Base-by-base conservation (phyloP, 2,113 vertebrate genomes). In the Gymnobelideus leadbeateri region DNA sequence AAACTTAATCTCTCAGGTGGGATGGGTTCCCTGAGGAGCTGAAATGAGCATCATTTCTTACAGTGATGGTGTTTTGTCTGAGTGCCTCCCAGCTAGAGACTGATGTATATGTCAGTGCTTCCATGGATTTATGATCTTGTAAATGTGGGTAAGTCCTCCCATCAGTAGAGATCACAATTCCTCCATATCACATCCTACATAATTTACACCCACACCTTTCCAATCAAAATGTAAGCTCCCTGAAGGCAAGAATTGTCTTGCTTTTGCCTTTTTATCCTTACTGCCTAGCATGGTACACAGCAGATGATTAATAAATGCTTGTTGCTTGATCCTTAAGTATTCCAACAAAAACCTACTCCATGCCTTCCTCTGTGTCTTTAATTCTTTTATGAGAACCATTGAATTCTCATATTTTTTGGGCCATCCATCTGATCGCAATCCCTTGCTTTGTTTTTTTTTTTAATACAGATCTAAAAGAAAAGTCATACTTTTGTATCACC, bases 1-100 rank as follows among this genome's bases (percentile, higher is more conserved):
- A 90, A 26, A 92, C 61, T 77, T 51, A 91, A 43, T 10, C 52
- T 92, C 61, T 53, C 50, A 89, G 51, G 55, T 94, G 68, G 16
- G n/a, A 19, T 43, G 49, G 93, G 23, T 91, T 96, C 84, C 96
- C 92, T 95, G 11, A 92, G 93, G n/a, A 96, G 52, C 93, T 26
- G 23, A 96, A 95, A 90, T 6, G 37, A n/a, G 77, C 57, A 94
- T 46, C 89, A 25, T 23, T 77, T 84, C 57, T 89, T 43, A 26
- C 37, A 96, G 46, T 8, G 61, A 94, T 77, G 16, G 1, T 91
- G 19, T 93, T 96, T 94, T 52, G 95, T 46, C 28, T 49, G 23
- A 84, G 31, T 43, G 52, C 92, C n/a, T 54, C n/a, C 43, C 92
- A 92, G 89, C 96, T 52, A 54, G 68, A n/a, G 12, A 89, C 24